Percentiles rank a stretch among this genome's conserved stretches.
Evolutionary conservation across 2,797 vertebrate species (phyloP).

Genomic region (Smutsia temminckii): DNA sequence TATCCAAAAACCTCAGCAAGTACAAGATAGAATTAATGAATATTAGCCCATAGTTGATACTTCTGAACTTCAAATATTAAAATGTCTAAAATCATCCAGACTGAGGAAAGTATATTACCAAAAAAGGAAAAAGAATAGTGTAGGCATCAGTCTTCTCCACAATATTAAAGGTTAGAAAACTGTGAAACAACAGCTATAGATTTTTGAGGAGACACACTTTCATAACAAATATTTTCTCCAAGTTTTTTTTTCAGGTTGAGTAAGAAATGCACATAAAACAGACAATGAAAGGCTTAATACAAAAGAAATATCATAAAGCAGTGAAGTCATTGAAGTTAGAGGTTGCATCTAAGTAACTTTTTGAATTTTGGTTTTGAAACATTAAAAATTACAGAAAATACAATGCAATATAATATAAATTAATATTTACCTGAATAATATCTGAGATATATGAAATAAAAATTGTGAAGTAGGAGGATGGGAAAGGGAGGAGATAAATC

Average conservation of each 20-base stretch:
- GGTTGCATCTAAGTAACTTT: not conserved
- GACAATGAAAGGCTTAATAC: not conserved
- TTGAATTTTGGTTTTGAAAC: not conserved
- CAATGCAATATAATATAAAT: not conserved
- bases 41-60: not conserved
- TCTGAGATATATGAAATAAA: not conserved
- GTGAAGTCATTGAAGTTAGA: not conserved
- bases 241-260: not conserved
- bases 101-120: not conserved
- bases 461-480: not conserved
- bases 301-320: not conserved
- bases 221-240: not conserved
- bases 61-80: not conserved
- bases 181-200: not conserved
- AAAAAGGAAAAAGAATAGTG: not conserved
- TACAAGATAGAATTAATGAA: not conserved
- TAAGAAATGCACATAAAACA: not conserved
- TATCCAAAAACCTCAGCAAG: not conserved
- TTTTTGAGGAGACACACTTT: not conserved
- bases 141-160: not conserved
- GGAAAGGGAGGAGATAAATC: not conserved
- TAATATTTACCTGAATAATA: not conserved
- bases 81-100: not conserved
- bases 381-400: not conserved
- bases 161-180: not conserved